Percentiles rank a stretch among this genome's conserved stretches.
phyloP scores from a whole-genome alignment of 2,888 invertebrate genomes.

The Branchellion lobata region DNA sequence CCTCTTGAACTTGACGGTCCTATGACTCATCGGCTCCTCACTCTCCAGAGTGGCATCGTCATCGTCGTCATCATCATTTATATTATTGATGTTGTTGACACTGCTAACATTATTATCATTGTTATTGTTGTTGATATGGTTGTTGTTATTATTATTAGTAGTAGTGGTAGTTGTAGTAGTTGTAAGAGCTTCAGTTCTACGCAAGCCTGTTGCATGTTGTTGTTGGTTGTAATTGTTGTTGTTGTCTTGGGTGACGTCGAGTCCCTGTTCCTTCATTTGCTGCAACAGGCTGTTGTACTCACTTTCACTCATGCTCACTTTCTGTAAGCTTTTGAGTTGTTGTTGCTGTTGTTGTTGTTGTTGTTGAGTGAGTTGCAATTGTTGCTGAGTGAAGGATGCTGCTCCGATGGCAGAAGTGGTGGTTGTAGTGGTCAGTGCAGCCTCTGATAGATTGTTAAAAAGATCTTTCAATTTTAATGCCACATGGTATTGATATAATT shows the following conservation, averaged over 20 bases:
- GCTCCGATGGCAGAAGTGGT: background rate
- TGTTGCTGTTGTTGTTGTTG: conserved; percentile 11
- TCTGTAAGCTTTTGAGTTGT: background rate
- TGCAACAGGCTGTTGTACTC: background rate
- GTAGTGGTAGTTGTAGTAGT: background rate
- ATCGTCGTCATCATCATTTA: background rate
- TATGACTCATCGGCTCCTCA: background rate
- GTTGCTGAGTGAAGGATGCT: background rate
- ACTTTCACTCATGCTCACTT: background rate
- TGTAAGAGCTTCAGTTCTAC: background rate
- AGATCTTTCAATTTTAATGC: background rate
- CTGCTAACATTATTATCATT: background rate
- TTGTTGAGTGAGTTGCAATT: background rate
- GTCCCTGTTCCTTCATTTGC: background rate
- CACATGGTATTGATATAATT: too few species aligned
- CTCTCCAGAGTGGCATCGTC: background rate
- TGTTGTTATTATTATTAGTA: background rate
- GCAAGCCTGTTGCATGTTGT: background rate
- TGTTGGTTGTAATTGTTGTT: too few species aligned
- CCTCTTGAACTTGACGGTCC: background rate
- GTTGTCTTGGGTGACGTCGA: too few species aligned
- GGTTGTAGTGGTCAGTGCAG: too few species aligned
- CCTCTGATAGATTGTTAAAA: background rate
- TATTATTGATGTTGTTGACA: background rate
- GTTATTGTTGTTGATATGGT: background rate